Conservation (phyloP, 53 echinoderm and acorn worm species). For the Arbacia lixula region DNA sequence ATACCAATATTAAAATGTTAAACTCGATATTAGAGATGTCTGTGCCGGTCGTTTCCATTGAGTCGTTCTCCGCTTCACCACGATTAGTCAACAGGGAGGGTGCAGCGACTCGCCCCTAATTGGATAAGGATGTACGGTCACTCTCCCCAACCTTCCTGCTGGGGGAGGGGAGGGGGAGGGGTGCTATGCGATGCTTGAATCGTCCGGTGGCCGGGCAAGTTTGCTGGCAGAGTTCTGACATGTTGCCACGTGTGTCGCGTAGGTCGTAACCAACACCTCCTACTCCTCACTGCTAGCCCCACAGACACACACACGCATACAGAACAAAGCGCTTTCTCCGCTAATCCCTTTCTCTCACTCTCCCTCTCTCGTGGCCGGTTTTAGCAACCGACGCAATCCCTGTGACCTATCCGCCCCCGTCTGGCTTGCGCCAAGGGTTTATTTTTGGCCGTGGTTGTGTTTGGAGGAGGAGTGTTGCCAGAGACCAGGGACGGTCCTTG, state of each 20-base stretch:
- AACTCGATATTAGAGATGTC: too few relatives aligned
- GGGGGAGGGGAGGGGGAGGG: neutral
- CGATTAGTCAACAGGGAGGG: constrained; percentile 39
- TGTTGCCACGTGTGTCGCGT: constrained; percentile 9
- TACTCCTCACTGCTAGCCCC: neutral
- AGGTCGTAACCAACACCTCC: constrained; percentile 10
- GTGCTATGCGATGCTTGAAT: too few relatives aligned
- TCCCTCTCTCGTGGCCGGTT: neutral
- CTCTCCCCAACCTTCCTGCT: neutral
- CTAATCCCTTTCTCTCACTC: too few relatives aligned
- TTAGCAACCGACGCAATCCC: constrained; percentile 9
- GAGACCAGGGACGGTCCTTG: too few relatives aligned
- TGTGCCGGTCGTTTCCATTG: neutral
- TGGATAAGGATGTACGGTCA: constrained; percentile 29
- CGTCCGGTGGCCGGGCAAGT: too few relatives aligned
- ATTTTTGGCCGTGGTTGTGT: too few relatives aligned
- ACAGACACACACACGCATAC: too few relatives aligned
- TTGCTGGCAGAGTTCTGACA: constrained; percentile 6
- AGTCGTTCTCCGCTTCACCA: neutral
- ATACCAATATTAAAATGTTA: too few relatives aligned
- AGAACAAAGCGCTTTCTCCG: too few relatives aligned
- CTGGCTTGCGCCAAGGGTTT: too few relatives aligned
- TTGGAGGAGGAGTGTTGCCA: too few relatives aligned
- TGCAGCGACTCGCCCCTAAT: constrained; percentile 7
- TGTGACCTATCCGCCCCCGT: too few relatives aligned